Evolutionary conservation across 2,888 invertebrate species (phyloP), one percentile per base, ranked within the genome.

Genomic region (Ectropis crepuscularia): DNA sequence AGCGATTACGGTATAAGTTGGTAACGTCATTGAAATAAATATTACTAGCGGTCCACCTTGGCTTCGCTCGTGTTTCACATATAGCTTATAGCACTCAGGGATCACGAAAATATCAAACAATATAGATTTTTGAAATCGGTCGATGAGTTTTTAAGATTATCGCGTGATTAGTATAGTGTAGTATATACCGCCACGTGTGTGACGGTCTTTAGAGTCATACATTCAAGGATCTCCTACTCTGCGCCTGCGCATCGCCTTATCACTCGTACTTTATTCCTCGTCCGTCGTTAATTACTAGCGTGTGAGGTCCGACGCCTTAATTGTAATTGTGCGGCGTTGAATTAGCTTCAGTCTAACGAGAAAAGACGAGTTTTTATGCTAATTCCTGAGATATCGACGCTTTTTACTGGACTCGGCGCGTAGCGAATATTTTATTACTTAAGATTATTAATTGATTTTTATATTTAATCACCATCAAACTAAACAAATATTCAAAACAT

Each of bases 301-400:
- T 83, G 88, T 88, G 88, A 86, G 88, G 88, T 88, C 87, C 82
- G 69, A 82, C 88, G 86, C 88, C 81, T 86, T 83, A 79, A 81
- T 81, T 86, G 81, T 87, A 85, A 87, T 85, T 85, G 84, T 75
- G 70, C 73, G 69, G 80, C 80, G 77, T 77, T 68, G 80, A 82
- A 83, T 72, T 72, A 69, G 72, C 60, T 60, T 55, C 49, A 12
- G 57, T 49, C 54, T 65, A 65, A 65, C 61, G 60, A 62, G 46
- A 39, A 50, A 58, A 51, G 51, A 41, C 51, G 46, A 43, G 48
- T 49, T 59, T 58, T 60, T 53, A 65, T 65, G 64, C 60, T 53
- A 65, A 65, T 65, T 43, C 9, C 16, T 10, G 28, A 60, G 63
- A 61, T 65, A 65, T 53, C 48, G 53, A 6, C 12, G 37, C 38